phyloP scores from a whole-genome alignment of 2,797 vertebrate genomes.

The Dryobates pubescens region DNA sequence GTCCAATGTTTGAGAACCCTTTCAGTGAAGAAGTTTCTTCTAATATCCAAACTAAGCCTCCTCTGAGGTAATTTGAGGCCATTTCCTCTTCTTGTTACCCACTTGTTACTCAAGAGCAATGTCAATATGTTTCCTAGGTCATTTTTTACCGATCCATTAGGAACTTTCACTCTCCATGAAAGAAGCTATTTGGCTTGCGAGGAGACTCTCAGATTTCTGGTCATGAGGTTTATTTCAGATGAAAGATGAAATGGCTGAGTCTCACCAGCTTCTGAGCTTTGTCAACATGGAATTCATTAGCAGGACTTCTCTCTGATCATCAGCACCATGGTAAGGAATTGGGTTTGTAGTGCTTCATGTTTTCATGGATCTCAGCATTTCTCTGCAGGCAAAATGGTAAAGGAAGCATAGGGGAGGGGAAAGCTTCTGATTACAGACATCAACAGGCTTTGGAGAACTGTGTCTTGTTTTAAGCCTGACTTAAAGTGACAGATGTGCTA shows the following conservation, averaged over 20 bases:
- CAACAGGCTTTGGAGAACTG: not conserved
- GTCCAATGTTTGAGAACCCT: too few species aligned
- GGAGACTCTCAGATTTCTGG: rapidly evolving
- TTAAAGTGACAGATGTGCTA: not conserved
- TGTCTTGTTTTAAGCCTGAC: not conserved
- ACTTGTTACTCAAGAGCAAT: too few species aligned
- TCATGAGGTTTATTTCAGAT: rapidly evolving
- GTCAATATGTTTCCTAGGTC: not conserved
- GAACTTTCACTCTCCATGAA: rapidly evolving
- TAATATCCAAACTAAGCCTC: too few species aligned
- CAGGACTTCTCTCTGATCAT: not conserved
- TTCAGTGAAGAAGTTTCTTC: too few species aligned
- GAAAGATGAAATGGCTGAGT: not conserved
- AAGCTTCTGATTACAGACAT: rapidly evolving
- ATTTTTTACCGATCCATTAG: not conserved
- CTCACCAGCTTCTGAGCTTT: not conserved
- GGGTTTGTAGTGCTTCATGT: not conserved
- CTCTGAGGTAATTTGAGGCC: too few species aligned
- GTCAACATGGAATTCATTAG: not conserved
- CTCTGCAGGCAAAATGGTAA: not conserved
- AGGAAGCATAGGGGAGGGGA: not conserved
- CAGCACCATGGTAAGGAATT: too few species aligned
- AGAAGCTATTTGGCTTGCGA: not conserved
- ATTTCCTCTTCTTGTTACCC: too few species aligned
- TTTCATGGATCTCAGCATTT: not conserved